Evolutionary conservation across 2,888 invertebrate species (phyloP), one percentile per base, ranked within the genome.

Genomic region (Phasia obesa): DNA sequence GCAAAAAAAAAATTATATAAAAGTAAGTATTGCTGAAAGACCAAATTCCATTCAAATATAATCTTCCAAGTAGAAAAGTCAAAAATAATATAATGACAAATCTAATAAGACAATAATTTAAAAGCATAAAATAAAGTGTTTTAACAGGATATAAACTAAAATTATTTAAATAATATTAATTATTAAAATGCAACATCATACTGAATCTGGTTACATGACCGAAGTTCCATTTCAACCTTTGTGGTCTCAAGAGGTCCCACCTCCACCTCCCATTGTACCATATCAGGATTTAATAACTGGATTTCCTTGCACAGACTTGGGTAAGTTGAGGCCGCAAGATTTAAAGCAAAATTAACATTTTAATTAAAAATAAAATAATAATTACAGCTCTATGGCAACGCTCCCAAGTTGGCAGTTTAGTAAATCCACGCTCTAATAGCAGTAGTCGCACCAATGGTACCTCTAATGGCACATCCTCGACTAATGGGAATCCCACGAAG

Each of bases 261-360:
- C 94, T 64, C 93, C 94, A 69, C 93, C 94, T 60, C 93, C 94
- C 60, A 91, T 93, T 67, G 92, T 92, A 9, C 93, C 93, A 35
- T 95, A 95, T 87, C 95, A 95, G 4, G 95, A 95, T 87, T 93
- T 95, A 87, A 93, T 95, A 88, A 94, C 94, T 11, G 93, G 93
- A 21, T 95, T 95, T 89, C 95, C 94, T 69, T 94, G 94, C 64
- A 93, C 94, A 13, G 95, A 95, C 89, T 90, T 93, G 86, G 93
- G 93, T 93, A 88, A 90, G 88, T 35, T 6, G 23, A 17, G 3
- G n/a, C 5, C 9, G 2, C 11, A 1, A 31, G 9, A n/a, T n/a
- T n/a, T n/a, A 15, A 42, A 19, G 19, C 17, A 47, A 47, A 19
- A 19, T 17, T 35, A 35, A 5, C n/a, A 11, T 13, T 47, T 47